A percentile compares a stretch with the other conserved stretches of the same genome.
Evolutionary conservation across 30 jellyfish, hydroid and myxozoan genomes (phyloP).

Genomic region (Chironex yamaguchii): DNA sequence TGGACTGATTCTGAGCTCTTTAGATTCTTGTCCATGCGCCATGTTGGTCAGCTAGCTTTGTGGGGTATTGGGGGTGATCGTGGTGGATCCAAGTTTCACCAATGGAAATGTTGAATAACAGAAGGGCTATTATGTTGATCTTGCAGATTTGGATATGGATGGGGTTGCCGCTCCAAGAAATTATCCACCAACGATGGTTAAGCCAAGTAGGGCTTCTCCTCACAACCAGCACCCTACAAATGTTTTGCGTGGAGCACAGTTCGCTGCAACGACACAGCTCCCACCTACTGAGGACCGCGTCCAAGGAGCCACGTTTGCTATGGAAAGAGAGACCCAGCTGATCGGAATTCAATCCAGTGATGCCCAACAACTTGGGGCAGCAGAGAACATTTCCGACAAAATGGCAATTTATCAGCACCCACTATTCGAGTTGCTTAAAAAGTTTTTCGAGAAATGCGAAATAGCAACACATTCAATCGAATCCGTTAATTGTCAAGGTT

Average conservation of each 20-base stretch:
- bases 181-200: slow-evolving; percentile 46
- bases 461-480: slow-evolving; percentile 90
- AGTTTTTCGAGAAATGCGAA: slow-evolving; percentile 92
- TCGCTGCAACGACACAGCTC: not conserved
- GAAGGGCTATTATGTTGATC: too few relatives aligned
- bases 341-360: slow-evolving; percentile 67
- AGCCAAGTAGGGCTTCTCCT: not conserved
- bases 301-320: not conserved
- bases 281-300: not conserved
- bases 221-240: not conserved
- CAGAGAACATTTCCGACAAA: slow-evolving; percentile 74
- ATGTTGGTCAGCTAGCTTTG: too few relatives aligned
- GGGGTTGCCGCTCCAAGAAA: slow-evolving; percentile 58
- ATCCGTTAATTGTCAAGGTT: slow-evolving; percentile 77
- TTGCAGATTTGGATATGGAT: too few relatives aligned
- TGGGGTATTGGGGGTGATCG: too few relatives aligned
- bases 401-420: slow-evolving; percentile 93
- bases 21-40: too few relatives aligned
- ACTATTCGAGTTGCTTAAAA: slow-evolving; percentile 79
- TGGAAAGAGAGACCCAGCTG: slow-evolving; percentile 51
- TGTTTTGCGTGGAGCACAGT: not conserved
- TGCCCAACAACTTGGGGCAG: slow-evolving; percentile 54
- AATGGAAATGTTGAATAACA: too few relatives aligned
- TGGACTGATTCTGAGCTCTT: too few relatives aligned
- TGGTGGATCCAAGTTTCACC: too few relatives aligned